These are phyloP conservation scores for Caenorhabditis drosophilae DNA, from an alignment of 2,888 invertebrate genomes.

Conservation along the genomic window DNA sequence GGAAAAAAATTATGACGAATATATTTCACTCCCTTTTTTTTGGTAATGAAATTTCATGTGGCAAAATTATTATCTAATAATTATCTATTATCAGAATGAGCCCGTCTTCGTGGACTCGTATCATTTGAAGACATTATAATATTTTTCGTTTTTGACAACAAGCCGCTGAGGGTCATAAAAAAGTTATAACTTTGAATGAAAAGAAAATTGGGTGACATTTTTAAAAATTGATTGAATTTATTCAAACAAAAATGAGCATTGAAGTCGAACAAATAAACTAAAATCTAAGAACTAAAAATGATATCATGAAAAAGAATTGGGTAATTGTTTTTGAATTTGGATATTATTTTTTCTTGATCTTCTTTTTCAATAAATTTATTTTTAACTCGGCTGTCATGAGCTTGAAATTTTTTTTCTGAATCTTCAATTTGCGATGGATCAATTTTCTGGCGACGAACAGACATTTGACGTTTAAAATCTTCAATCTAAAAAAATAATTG, in stretches of 20 bases:
- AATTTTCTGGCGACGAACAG: neutral
- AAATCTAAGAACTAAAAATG: constrained; percentile 13
- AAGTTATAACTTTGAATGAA: constrained; percentile 3
- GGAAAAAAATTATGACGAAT: constrained; percentile 3
- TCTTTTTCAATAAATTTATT: constrained; percentile 15
- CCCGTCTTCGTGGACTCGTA: constrained; percentile 5
- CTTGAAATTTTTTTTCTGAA: constrained; percentile 15
- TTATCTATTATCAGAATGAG: no score
- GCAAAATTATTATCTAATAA: constrained; percentile 1
- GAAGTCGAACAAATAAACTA: constrained; percentile 6
- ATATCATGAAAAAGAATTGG: no score
- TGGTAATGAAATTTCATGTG: neutral
- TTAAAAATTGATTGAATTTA: constrained; percentile 5
- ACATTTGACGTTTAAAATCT: constrained; percentile 1
- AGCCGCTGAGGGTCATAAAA: neutral
- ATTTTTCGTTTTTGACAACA: neutral
- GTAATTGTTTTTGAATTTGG: constrained; percentile 11
- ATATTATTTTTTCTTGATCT: constrained; percentile 11
- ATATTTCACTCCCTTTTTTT: no score
- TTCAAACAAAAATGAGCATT: constrained; percentile 5
- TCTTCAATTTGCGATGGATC: no score
- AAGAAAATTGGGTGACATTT: neutral
- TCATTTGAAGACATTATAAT: no score
- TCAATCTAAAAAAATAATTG: neutral
- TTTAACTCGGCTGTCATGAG: constrained; percentile 31